Base-by-base conservation (phyloP, 2,888 invertebrate genomes). In the Psylliodes chrysocephalus region DNA sequence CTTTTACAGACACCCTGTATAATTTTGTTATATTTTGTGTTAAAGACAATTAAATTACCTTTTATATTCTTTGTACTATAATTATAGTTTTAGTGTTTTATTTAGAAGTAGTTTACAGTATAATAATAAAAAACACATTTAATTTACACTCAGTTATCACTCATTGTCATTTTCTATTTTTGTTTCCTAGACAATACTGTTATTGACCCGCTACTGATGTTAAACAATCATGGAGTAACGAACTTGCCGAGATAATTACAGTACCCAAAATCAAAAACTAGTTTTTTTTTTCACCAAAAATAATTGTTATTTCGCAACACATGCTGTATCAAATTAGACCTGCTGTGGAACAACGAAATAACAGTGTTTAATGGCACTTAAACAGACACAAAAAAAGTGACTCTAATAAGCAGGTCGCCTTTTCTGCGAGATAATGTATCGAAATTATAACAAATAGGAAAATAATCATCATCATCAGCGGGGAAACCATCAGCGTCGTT, bases 181-280 rank as follows among this genome's bases (percentile, higher is more conserved):
- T 44, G 6, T 18, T n/a, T 44, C 2, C 8, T 7, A 33, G 5
- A 33, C n/a, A 33, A 7, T 6, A 33, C 2, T 7, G n/a, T 38
- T 14, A 14, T 4, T 38, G 10, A 12, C 38, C 33, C 3, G 38
- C 38, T 7, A 12, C 38, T 38, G n/a, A n/a, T n/a, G 38, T 14
- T 4, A 2, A 38, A 12, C 12, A n/a, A 14, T 5, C 15, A 3
- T 14, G 33, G 56, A 19, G 46, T 46, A 56, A 56, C 46, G 56
- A 56, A 46, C 56, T 14, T 42, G 44, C n/a, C 14, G 14, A 12
- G 7, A 28, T 44, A 56, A 56, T 56, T 56, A 14, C 56, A 56
- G 56, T 46, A 17, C 56, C 46, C 56, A 56, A 56, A 56, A 46
- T 56, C 56, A 46, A 56, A 56, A 46, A 56, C 56, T 33, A 19